Conservation (phyloP, 2,797 vertebrate genomes). For the Diplodus puntazzo region DNA sequence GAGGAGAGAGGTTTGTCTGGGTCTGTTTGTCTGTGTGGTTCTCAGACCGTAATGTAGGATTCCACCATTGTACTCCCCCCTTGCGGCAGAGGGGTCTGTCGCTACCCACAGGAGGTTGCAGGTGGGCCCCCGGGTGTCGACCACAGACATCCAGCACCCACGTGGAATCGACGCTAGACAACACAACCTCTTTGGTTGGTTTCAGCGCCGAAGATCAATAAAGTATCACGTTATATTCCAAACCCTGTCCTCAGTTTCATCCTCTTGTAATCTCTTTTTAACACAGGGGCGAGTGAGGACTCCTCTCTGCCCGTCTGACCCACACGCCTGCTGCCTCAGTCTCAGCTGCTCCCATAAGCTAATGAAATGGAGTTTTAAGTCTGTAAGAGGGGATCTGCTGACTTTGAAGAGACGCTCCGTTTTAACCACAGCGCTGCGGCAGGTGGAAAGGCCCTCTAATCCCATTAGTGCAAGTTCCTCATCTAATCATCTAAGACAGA, state of each 20-base stretch:
- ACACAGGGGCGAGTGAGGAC: slow-evolving; percentile 15
- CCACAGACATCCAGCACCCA: slow-evolving; percentile 53
- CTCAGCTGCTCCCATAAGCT: slow-evolving; percentile 63
- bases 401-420: slow-evolving; percentile 60
- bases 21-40: slow-evolving; percentile 26
- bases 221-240: slow-evolving; percentile 19
- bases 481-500: slow-evolving; percentile 64
- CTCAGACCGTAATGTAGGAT: neutral
- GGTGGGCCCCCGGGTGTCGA: slow-evolving; percentile 51
- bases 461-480: slow-evolving; percentile 66
- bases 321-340: slow-evolving; percentile 15
- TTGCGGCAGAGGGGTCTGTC: slow-evolving; percentile 18
- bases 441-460: slow-evolving; percentile 71
- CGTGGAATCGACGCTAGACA: slow-evolving; percentile 47
- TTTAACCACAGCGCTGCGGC: slow-evolving; percentile 56
- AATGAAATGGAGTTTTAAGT: slow-evolving; percentile 75
- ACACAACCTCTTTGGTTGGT: slow-evolving; percentile 46
- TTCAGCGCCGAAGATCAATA: slow-evolving; percentile 23
- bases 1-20: slow-evolving; percentile 8
- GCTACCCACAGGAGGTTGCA: slow-evolving; percentile 36
- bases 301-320: slow-evolving; percentile 29
- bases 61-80: slow-evolving; percentile 25
- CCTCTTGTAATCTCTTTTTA: slow-evolving; percentile 42
- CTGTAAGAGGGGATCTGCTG: slow-evolving; percentile 53
- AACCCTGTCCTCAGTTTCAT: slow-evolving; percentile 11